A percentile compares a stretch with the other conserved stretches of the same genome.
Evolutionary conservation across 2,797 vertebrate species (phyloP).

Genomic region (Microctenopoma lineatum): DNA sequence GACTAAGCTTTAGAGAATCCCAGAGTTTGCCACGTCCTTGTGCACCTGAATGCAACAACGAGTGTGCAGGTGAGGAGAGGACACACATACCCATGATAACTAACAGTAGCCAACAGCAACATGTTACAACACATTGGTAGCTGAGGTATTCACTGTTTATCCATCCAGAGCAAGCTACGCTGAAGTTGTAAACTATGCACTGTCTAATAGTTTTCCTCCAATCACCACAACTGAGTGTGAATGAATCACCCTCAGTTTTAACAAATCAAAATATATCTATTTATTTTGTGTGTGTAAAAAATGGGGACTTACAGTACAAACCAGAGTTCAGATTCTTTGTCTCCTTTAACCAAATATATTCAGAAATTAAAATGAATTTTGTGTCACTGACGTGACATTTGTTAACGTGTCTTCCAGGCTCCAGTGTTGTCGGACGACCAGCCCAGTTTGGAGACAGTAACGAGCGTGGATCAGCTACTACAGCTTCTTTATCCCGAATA

Average conservation of each 20-base stretch:
- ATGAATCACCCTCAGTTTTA: neutral
- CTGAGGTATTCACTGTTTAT: conserved; percentile 68
- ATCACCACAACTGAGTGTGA: neutral
- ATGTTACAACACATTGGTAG: conserved; percentile 74
- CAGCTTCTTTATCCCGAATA: conserved; percentile 81
- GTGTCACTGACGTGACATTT: neutral
- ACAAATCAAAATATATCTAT: neutral
- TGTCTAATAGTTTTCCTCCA: conserved; percentile 26
- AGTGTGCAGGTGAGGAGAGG: conserved; percentile 43
- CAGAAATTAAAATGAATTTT: too few relatives aligned
- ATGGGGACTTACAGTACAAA: too few relatives aligned
- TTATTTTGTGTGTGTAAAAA: too few relatives aligned
- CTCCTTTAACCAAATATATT: neutral
- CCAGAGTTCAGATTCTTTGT: neutral
- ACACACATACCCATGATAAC: conserved; percentile 43
- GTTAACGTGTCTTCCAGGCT: conserved; percentile 37
- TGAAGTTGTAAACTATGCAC: conserved; percentile 13
- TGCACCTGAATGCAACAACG: neutral
- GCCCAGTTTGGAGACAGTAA: conserved; percentile 64
- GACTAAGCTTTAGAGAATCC: neutral
- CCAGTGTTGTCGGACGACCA: conserved; percentile 54
- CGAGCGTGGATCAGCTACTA: conserved; percentile 77
- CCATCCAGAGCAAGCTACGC: conserved; percentile 32
- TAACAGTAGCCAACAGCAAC: conserved; percentile 71
- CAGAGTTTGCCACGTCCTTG: neutral